A percentile compares a stretch with the other conserved stretches of the same genome.
These are phyloP conservation scores for Quiscalus mexicanus DNA, from an alignment of 2,113 vertebrate species.

Conservation along the genomic window DNA sequence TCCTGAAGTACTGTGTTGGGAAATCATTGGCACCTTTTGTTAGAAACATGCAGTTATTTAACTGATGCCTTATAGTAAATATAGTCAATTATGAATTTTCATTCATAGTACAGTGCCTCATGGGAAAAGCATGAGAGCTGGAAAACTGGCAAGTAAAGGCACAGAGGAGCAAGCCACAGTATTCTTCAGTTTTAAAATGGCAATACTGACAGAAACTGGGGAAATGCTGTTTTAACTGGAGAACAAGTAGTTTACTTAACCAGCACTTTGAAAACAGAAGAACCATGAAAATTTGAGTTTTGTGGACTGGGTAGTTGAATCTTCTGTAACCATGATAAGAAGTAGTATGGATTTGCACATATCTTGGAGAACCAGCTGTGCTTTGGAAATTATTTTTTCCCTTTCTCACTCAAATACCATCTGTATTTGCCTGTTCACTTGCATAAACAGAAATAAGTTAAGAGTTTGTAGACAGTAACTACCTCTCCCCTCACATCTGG, in stretches of 20 bases:
- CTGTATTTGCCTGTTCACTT: neutral
- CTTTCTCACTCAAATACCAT: neutral
- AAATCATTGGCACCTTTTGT: neutral
- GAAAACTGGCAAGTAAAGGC: neutral
- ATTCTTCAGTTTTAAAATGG: neutral
- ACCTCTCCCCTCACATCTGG: neutral
- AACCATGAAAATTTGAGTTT: neutral
- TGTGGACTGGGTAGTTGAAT: neutral
- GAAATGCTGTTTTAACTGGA: neutral
- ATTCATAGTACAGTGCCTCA: neutral
- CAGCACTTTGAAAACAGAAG: neutral
- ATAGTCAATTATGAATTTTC: neutral
- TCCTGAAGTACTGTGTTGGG: neutral
- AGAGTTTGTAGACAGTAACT: neutral
- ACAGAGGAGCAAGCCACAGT: neutral
- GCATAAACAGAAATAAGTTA: neutral
- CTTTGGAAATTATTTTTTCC: neutral
- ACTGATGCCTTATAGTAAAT: neutral
- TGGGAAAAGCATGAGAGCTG: neutral
- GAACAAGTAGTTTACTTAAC: neutral
- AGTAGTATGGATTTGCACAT: neutral
- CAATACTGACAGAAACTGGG: neutral
- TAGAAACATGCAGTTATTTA: neutral
- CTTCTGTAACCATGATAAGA: neutral
- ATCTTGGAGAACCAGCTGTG: neutral